Evolutionary conservation across 2,113 vertebrate genomes (phyloP), one percentile per base, ranked within the genome.

Genomic region (Salvelinus alpinus): DNA sequence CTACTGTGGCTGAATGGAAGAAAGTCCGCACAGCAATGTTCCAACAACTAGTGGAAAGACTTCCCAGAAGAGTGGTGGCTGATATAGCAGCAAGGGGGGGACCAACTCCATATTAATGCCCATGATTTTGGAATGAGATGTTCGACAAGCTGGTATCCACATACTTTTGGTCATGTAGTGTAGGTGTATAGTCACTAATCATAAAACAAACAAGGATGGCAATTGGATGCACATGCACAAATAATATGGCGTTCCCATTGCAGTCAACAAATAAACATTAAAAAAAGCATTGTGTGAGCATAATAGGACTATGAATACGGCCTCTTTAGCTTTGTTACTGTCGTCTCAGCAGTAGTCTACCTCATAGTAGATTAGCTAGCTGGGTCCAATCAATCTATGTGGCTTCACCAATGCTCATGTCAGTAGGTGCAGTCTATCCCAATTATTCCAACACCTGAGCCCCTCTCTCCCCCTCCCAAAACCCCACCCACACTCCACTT

Each of bases 381-480:
- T 38, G 20, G 8, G 16, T 44, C 38, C 59, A 1, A 72, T 59
- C 31, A 16, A 44, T 80, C 78, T 72, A 51, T 47, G 3, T 22
- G 29, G 75, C 75, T 68, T 54, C 48, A 67, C 62, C 18, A 18
- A 51, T 66, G 34, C 64, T 67, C 47, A 31, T 72, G 70, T 47
- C 64, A 75, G 70, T 81, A 87, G 78, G 88, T 86, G 77, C 73
- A 84, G 24, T 66, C 81, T 67, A 78, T 76, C 71, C 82, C 84
- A 76, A 82, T 79, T 80, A 80, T 69, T 65, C 76, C 24, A 24
- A 47, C 88, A 89, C 85, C 86, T 90, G 82, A 73, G 74, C 59
- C 81, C 60, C 69, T 47, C 66, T 80, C 51, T 59, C 38, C 22
- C 13, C 79, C 51, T 59, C 38, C 22, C 13, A 29, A 34, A 8